Evolutionary conservation across 2,113 vertebrate species (phyloP), one percentile per base, ranked within the genome.

Genomic region (Gila orcuttii): DNA sequence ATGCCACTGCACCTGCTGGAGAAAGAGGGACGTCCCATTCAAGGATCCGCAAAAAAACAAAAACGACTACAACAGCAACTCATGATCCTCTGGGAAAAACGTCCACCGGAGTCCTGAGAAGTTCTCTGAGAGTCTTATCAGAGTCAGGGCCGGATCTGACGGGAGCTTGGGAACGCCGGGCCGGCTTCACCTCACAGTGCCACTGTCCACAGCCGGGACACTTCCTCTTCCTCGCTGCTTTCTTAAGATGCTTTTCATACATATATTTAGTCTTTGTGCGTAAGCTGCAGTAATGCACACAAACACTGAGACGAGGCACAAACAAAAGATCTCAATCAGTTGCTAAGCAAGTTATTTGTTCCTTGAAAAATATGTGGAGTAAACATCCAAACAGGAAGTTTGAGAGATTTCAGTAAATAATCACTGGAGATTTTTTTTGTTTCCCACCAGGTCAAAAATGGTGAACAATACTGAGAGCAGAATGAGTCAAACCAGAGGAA

Each of bases 381-480:
- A 91, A 91, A 90, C 88, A 91, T 86, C 87, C 86, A 89, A 91
- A 91, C 89, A 91, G 90, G 90, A 90, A 85, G 84, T 57, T 36
- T 52, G 17, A 50, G 47, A 71, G 73, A 89, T 86, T 64, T 77
- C 85, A 85, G 90, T 90, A 91, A 90, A 91, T 91, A 90, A 88
- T 81, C 87, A 78, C 82, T 28, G 84, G 66, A 83, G n/a, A 42
- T 75, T 87, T 86, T 86, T 88, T 84, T 80, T 74, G 74, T 66
- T 87, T 86, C 88, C 86, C 87, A 86, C 79, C 85, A 39, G 68
- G 80, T 87, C 80, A 79, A 85, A 89, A 87, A 83, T n/a, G 59
- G 77, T 83, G 62, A 91, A 90, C 89, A 91, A 91, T 91, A 88
- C 89, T 91, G 90, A 90, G 90, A 91, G 88, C 87, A 84, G n/a